phyloP scores from a whole-genome alignment of 2,888 invertebrate genomes.

The Cancer borealis region DNA sequence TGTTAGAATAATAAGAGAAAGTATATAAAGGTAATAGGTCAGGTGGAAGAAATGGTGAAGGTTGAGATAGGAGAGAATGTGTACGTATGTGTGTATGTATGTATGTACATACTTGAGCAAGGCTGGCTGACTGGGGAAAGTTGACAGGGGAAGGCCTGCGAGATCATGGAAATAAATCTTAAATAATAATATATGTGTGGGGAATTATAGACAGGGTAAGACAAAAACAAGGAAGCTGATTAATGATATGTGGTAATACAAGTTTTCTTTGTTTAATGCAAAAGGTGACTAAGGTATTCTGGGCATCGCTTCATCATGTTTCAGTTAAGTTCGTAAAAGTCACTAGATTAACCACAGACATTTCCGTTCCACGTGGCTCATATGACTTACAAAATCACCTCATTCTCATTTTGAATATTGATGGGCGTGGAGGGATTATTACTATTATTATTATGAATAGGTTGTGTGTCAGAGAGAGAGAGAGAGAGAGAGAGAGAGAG shows the following conservation, averaged over 20 bases:
- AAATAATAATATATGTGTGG: background rate
- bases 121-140: background rate
- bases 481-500: conserved; percentile 48
- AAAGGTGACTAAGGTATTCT: background rate
- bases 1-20: background rate
- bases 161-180: too few relatives aligned
- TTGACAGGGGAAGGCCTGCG: too few relatives aligned
- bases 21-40: background rate
- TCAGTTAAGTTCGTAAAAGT: background rate
- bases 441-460: too few relatives aligned
- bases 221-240: background rate
- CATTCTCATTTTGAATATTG: too few relatives aligned
- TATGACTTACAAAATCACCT: background rate
- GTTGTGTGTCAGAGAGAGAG: background rate
- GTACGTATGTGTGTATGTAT: too few relatives aligned
- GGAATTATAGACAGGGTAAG: background rate
- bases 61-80: background rate
- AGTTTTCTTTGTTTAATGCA: background rate
- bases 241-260: background rate
- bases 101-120: background rate
- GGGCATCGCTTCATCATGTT: too few relatives aligned
- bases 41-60: background rate
- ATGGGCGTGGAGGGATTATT: too few relatives aligned
- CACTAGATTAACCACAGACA: background rate
- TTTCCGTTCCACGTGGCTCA: background rate